Percentiles rank a stretch among this genome's conserved stretches.
Evolutionary conservation across 2,888 invertebrate genomes (phyloP).

Genomic region (Plemyria rubiginata): DNA sequence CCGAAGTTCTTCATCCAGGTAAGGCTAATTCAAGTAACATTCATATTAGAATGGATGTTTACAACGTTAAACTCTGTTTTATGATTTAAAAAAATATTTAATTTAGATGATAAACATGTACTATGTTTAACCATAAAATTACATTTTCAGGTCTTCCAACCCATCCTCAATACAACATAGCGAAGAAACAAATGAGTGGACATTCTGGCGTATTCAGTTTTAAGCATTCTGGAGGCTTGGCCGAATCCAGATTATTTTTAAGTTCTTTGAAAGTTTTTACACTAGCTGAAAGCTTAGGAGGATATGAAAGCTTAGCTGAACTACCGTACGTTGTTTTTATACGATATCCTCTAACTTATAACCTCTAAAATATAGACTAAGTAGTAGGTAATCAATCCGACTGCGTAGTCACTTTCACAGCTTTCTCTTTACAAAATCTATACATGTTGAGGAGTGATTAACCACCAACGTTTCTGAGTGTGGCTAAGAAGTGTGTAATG

Average conservation of each 20-base stretch:
- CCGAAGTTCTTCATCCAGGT: slow-evolving; percentile 93
- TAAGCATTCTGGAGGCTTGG: slow-evolving; percentile 91
- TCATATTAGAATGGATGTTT: background rate
- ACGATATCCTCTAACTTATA: background rate
- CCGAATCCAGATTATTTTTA: slow-evolving; percentile 90
- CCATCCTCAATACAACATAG: slow-evolving; percentile 94
- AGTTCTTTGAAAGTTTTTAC: slow-evolving; percentile 91
- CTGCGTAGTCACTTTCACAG: no score
- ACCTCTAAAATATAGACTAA: no score
- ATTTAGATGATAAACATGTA: no score
- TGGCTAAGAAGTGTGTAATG: no score
- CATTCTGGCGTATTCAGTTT: slow-evolving; percentile 97
- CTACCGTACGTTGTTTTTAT: slow-evolving; percentile 90
- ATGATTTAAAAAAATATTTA: no score
- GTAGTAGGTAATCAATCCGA: no score
- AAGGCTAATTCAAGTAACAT: slow-evolving; percentile 37
- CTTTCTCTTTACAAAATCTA: no score
- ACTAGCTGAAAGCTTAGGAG: slow-evolving; percentile 97
- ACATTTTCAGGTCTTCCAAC: slow-evolving; percentile 87
- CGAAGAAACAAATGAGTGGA: slow-evolving; percentile 92
- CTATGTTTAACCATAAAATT: background rate
- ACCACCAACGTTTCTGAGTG: no score
- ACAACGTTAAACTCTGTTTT: background rate
- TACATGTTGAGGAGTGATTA: no score
- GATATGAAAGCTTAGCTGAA: slow-evolving; percentile 97